These are phyloP conservation scores for Edolisoma coerulescens DNA, from an alignment of 2,113 vertebrate species.

Conservation along the genomic window DNA sequence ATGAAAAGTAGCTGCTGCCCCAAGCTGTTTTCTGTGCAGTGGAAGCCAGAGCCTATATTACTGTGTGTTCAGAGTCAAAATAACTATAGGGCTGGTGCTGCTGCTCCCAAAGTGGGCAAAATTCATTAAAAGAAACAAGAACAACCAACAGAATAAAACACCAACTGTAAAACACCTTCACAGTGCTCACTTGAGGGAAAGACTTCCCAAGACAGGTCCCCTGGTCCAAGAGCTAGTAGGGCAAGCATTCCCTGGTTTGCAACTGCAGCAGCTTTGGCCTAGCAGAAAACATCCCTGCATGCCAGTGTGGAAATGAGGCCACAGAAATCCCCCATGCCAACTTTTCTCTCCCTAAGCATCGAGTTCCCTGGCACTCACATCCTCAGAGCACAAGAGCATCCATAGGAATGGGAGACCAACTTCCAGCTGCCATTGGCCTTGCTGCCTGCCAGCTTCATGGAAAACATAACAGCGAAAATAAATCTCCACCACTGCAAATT, in stretches of 20 bases:
- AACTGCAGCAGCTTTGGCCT: background rate
- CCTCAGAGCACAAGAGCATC: background rate
- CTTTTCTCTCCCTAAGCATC: background rate
- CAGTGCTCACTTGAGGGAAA: background rate
- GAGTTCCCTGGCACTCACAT: background rate
- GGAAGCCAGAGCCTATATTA: background rate
- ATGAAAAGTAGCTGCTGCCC: background rate
- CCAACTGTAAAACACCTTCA: background rate
- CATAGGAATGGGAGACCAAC: background rate
- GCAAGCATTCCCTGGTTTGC: background rate
- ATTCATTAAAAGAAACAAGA: background rate
- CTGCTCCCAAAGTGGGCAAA: background rate
- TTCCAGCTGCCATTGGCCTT: background rate
- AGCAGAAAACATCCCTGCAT: background rate
- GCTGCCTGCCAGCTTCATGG: background rate
- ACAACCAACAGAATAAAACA: background rate
- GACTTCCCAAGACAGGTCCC: background rate
- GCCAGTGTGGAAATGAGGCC: background rate
- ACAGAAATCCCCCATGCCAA: background rate
- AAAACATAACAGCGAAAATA: background rate
- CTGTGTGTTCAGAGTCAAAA: background rate
- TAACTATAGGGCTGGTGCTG: background rate
- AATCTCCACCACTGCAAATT: slow-evolving; percentile 34
- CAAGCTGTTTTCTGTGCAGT: background rate
- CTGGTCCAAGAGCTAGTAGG: background rate